Percentiles rank a stretch among this genome's conserved stretches.
Evolutionary conservation across 2,113 vertebrate genomes (phyloP).

Genomic region (Haemorhous mexicanus): DNA sequence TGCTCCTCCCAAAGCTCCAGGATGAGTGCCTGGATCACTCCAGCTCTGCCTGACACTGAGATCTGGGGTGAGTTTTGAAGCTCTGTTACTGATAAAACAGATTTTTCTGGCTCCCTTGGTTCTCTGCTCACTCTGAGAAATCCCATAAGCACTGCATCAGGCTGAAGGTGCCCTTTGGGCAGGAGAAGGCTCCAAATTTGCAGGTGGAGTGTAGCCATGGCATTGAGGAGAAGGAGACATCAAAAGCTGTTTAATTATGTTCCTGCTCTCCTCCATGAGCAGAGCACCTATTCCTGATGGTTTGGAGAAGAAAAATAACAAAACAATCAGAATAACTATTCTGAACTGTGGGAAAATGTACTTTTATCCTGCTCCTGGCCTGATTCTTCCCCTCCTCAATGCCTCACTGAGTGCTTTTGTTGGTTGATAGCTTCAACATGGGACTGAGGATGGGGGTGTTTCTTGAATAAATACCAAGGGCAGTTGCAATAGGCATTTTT

Average conservation of each 20-base stretch:
- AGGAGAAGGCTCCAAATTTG: background rate
- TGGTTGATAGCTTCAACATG: background rate
- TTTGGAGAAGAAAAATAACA: background rate
- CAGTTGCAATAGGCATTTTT: background rate
- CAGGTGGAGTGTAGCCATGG: background rate
- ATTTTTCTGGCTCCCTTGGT: background rate
- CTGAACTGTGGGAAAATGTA: conserved; percentile 29
- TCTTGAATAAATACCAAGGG: background rate
- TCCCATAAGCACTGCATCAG: background rate
- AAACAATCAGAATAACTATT: conserved; percentile 3
- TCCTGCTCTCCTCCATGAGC: background rate
- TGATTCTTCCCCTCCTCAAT: background rate
- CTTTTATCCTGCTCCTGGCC: background rate
- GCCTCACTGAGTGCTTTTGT: background rate
- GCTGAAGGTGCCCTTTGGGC: background rate
- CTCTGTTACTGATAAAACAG: background rate
- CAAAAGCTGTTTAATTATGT: background rate
- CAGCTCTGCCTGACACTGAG: background rate
- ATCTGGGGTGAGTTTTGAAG: background rate
- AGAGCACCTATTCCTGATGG: background rate
- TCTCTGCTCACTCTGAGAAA: background rate
- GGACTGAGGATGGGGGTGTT: background rate
- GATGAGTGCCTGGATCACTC: background rate
- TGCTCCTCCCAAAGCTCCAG: background rate
- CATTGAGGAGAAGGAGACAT: background rate